Conservation (phyloP, 2,888 invertebrate species). For the Geotrupes spiniger region DNA sequence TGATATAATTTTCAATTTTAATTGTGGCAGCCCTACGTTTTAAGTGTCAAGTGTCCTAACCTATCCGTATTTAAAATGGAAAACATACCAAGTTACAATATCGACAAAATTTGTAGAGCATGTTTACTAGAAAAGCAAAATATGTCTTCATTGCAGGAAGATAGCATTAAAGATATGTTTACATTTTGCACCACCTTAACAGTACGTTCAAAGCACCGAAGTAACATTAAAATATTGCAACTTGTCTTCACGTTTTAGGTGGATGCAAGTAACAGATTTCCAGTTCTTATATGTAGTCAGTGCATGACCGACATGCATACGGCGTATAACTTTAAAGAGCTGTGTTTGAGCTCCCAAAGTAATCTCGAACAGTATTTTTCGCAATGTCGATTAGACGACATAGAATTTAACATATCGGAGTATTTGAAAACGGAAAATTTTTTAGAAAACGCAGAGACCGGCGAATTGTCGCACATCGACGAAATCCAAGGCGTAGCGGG, state of each 20-base stretch:
- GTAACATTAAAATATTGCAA: conserved; percentile 1
- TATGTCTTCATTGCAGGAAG: conserved; percentile 45
- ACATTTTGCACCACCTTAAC: conserved; percentile 37
- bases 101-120: conserved; percentile 50
- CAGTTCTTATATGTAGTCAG: conserved; percentile 35
- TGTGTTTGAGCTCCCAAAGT: conserved; percentile 37
- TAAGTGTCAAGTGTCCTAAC: too few relatives aligned
- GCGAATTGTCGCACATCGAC: too few relatives aligned
- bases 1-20: too few relatives aligned
- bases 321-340: conserved; percentile 36
- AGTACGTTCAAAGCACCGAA: conserved; percentile 24
- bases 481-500: not conserved
- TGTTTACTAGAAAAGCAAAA: conserved; percentile 48
- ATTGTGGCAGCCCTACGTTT: too few relatives aligned
- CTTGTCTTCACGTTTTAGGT: conserved; percentile 29
- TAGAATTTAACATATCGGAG: conserved; percentile 29
- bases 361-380: conserved; percentile 32
- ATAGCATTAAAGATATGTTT: conserved; percentile 41
- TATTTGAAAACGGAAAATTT: conserved; percentile 25
- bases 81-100: conserved; percentile 20
- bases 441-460: conserved; percentile 7
- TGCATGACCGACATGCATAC: conserved; percentile 35
- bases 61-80: conserved; percentile 5
- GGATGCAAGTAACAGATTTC: conserved; percentile 33
- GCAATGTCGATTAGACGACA: conserved; percentile 31